These are phyloP conservation scores for Spondyliosoma cantharus DNA, from an alignment of 2,797 vertebrate species.

Conservation along the genomic window DNA sequence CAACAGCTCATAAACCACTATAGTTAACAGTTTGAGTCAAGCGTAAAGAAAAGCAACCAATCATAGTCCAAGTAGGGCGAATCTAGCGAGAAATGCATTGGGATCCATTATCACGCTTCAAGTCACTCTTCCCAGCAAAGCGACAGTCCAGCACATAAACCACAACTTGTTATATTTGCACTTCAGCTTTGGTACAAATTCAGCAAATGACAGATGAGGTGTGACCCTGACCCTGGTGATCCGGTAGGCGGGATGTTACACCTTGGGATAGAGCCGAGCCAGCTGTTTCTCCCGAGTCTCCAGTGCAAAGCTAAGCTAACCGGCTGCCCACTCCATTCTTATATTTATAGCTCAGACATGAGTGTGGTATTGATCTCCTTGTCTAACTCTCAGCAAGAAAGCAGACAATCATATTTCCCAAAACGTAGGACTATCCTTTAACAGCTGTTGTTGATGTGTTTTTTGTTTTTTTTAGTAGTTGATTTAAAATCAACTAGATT, in stretches of 20 bases:
- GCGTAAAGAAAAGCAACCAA: too few species aligned
- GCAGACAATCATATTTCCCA: neutral
- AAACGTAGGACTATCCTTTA: neutral
- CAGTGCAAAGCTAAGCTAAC: neutral
- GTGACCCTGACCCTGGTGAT: neutral
- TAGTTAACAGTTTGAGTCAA: too few species aligned
- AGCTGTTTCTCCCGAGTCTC: neutral
- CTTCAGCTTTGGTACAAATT: neutral
- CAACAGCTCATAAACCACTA: too few species aligned
- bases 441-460: neutral
- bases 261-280: neutral
- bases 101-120: neutral
- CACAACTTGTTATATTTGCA: neutral
- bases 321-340: neutral
- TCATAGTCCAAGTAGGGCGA: too few species aligned
- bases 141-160: neutral
- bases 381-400: conserved; percentile 5
- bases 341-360: neutral
- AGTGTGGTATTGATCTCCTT: neutral
- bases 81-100: too few species aligned
- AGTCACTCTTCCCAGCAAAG: neutral
- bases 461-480: neutral
- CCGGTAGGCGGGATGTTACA: neutral
- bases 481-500: conserved; percentile 5
- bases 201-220: neutral